Evolutionary conservation across 2,888 invertebrate genomes (phyloP).

Genomic region (Pristionchus entomophagus): DNA sequence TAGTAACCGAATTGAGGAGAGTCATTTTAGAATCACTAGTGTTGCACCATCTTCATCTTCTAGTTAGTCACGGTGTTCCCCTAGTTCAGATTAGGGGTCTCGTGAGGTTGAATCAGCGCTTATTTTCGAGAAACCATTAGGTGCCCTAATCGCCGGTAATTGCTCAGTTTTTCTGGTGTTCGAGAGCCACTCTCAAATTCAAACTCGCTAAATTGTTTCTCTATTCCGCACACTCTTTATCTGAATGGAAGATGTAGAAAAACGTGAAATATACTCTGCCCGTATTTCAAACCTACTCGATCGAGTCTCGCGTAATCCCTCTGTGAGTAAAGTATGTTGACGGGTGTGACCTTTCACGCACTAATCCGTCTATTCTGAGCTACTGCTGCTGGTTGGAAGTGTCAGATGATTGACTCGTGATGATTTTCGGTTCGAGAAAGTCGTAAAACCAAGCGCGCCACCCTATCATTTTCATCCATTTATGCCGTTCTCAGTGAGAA

Average conservation of each 20-base stretch:
- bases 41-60: too few species aligned
- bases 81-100: background rate
- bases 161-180: background rate
- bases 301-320: background rate
- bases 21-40: too few species aligned
- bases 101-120: background rate
- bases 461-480: background rate
- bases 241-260: too few species aligned
- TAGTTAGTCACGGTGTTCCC: background rate
- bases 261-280: too few species aligned
- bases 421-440: background rate
- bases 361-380: conserved; percentile 16
- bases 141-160: too few species aligned
- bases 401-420: conserved; percentile 19
- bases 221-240: too few species aligned
- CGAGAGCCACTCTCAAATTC: background rate
- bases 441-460: conserved; percentile 1
- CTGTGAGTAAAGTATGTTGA: background rate
- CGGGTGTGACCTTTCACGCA: background rate
- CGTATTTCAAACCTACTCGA: background rate
- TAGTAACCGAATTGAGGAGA: too few species aligned
- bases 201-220: background rate
- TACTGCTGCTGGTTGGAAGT: background rate
- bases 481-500: background rate
- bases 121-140: conserved; percentile 20